Base-by-base conservation (phyloP, 2,797 vertebrate genomes). In the Scyliorhinus canicula region DNA sequence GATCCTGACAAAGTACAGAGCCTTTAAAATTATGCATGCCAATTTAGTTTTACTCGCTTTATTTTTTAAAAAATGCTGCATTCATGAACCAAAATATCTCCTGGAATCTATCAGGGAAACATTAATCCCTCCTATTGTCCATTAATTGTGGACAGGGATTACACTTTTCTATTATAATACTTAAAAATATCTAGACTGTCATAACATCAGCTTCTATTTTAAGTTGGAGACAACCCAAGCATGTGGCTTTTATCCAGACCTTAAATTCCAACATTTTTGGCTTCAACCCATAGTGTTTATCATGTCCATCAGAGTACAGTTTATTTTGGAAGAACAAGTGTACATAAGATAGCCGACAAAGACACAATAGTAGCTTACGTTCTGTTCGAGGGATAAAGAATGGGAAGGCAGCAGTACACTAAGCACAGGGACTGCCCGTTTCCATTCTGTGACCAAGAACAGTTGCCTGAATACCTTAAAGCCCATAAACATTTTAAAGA, bases 161-260 rank as follows among this genome's bases (percentile, higher is more conserved):
- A n/a, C 86, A 90, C 57, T 90, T 90, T 90, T 90, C 86, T 90
- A 47, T 90, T 90, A 90, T 31, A 90, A 90, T n/a, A 90, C 14
- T 60, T 90, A 60, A 90, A 77, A 90, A 60, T 90, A 90, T 90
- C 52, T 55, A 90, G 86, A 35, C 52, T 57, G 86, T 90, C 52
- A 90, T 31, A 88, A 57, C 86, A 57, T 31, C 14, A 52, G 86
- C 52, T 50, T 85, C 84, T 60, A 90, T 90, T 90, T 90, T 90
- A 90, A 90, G 86, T 90, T 57, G 52, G 86, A 90, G 86, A 88
- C 85, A 57, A 88, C 52, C 85, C 52, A 88, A 88, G 55, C 57
- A 57, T 60, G 55, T 88, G 86, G 55, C 86, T 90, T 90, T 35
- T 16, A 57, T 90, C 86, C 86, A 90, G 57, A 57, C 50, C 31